Conservation (phyloP, 2,113 vertebrate species). For the Stigmatopora argus region DNA sequence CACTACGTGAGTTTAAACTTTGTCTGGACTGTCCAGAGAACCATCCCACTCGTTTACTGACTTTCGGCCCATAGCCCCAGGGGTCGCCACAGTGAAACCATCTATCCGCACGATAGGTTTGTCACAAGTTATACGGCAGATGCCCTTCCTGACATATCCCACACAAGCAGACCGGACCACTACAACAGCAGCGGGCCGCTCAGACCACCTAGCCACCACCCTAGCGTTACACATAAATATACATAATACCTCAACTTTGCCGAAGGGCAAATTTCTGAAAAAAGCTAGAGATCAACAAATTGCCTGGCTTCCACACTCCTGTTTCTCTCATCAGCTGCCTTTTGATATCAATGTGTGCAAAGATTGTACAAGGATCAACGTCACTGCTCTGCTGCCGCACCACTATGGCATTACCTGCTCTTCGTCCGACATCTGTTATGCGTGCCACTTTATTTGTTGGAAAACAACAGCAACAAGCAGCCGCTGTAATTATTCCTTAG, state of each 20-base stretch:
- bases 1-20: neutral
- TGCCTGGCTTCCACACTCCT: neutral
- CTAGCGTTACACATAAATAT: neutral
- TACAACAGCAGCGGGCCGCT: too few relatives aligned
- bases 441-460: conserved; percentile 59
- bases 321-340: neutral
- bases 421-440: conserved; percentile 60
- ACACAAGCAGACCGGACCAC: too few relatives aligned
- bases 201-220: too few relatives aligned
- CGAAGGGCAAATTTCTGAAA: neutral
- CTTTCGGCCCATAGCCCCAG: too few relatives aligned
- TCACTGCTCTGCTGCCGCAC: neutral
- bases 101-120: too few relatives aligned
- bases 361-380: neutral
- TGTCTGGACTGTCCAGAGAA: neutral
- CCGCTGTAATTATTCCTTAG: conserved; percentile 69
- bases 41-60: neutral
- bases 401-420: conserved; percentile 40
- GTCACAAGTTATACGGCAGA: too few relatives aligned
- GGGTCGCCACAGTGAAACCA: too few relatives aligned
- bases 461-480: conserved; percentile 60
- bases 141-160: too few relatives aligned
- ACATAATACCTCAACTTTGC: neutral
- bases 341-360: neutral
- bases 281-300: neutral